A percentile compares a stretch with the other conserved stretches of the same genome.
Evolutionary conservation across 2,797 vertebrate genomes (phyloP).

Genomic region (Sebastes steindachneri): DNA sequence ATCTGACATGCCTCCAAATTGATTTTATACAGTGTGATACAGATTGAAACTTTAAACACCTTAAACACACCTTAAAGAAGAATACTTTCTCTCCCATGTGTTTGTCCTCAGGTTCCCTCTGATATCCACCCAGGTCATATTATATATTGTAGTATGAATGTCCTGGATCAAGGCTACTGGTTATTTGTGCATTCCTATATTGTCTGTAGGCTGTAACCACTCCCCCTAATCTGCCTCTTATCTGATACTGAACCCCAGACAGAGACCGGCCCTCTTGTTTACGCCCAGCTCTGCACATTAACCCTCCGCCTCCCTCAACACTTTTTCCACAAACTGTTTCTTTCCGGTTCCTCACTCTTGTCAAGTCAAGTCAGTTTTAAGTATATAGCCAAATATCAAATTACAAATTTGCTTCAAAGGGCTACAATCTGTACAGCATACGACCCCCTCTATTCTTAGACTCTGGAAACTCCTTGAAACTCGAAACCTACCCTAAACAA

Average conservation of each 20-base stretch:
- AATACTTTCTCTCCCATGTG: background rate
- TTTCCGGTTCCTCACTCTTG: background rate
- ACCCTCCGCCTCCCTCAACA: background rate
- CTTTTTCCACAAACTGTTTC: constrained; percentile 13
- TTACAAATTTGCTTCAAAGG: background rate
- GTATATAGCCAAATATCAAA: background rate
- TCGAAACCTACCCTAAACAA: background rate
- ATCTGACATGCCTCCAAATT: background rate
- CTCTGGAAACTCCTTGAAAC: background rate
- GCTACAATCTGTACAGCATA: background rate
- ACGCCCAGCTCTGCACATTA: constrained; percentile 39
- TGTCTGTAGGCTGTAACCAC: constrained; percentile 20
- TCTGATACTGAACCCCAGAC: constrained; percentile 46
- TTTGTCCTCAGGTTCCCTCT: background rate
- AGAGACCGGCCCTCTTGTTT: constrained; percentile 45
- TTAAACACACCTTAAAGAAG: background rate
- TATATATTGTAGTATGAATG: background rate
- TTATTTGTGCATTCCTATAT: constrained; percentile 14
- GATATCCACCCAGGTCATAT: background rate
- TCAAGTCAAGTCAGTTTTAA: background rate
- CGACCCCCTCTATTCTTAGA: background rate
- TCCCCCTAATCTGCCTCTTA: constrained; percentile 26
- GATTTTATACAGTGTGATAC: background rate
- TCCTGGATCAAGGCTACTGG: background rate
- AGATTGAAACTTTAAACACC: background rate